Base-by-base conservation (phyloP, 2,113 vertebrate species). In the Hydrochoerus hydrochaeris region DNA sequence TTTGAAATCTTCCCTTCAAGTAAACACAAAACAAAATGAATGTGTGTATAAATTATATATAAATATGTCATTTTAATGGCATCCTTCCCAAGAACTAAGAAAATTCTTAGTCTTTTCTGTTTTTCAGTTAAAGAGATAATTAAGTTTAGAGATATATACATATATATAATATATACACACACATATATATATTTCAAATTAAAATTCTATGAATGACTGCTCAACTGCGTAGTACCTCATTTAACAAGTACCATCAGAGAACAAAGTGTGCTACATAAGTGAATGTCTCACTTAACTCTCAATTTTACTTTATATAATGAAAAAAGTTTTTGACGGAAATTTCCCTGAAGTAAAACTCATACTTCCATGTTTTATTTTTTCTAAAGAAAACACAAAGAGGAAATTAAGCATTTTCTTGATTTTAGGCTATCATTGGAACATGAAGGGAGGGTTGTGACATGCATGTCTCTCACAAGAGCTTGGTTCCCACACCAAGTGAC, bases 261-360 rank as follows among this genome's bases (percentile, higher is more conserved):
- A 96, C 82, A 80, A 91, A 85, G 91, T 78, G 12, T 75, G 88
- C 49, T 90, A 78, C 28, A 8, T 58, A 94, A 88, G 77, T 30
- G 20, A 95, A 75, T 80, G 52, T 93, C 24, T 46, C 91, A 91
- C 67, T 93, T 95, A 96, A 94, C 38, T 84, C 85, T 84, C 85
- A 86, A 78, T 35, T 65, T 62, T 94, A 95, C 41, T 89, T 24
- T 87, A 80, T 69, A 83, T 38, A n/a, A 95, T 93, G 52, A 94
- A 95, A 96, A 95, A 63, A 81, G 38, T 22, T 83, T 95, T 38
- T 46, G 38, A 85, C 22, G 35, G 54, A 69, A 75, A 84, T 77
- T 20, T 82, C 84, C 78, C 77, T n/a, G 85, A 94, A 95, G 13
- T 83, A 71, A 95, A 95, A 92, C 22, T 65, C 6, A 78, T 2